A percentile compares a stretch with the other conserved stretches of the same genome.
phyloP scores from a whole-genome alignment of 2,888 invertebrate species.

The Ischnus inquisitorius region DNA sequence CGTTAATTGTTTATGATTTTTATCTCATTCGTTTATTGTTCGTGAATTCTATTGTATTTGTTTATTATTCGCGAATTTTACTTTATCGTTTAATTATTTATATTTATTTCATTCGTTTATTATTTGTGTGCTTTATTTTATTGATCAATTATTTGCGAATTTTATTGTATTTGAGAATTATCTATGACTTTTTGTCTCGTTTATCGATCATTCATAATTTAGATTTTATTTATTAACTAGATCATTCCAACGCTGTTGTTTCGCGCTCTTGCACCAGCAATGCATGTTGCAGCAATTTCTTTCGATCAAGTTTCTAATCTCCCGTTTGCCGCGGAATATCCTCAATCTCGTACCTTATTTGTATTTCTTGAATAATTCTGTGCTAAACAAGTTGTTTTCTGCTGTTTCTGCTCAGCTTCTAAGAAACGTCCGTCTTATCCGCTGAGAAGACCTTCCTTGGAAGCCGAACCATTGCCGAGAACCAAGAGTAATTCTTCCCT shows the following conservation, averaged over 20 bases:
- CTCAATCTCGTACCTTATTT: no score
- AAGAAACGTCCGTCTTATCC: conserved; percentile 82
- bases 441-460: conserved; percentile 79
- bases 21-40: neutral
- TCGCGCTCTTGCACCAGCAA: no score
- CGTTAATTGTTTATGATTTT: neutral
- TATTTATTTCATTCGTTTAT: neutral
- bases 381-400: conserved; percentile 15
- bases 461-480: conserved; percentile 79
- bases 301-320: no score
- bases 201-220: no score
- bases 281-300: no score
- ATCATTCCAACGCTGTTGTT: no score
- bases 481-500: conserved; percentile 69
- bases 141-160: neutral
- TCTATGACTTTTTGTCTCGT: no score
- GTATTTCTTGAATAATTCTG: neutral
- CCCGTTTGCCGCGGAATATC: no score
- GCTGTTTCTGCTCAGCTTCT: conserved; percentile 69
- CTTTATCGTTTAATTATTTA: no score
- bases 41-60: neutral
- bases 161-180: neutral
- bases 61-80: neutral
- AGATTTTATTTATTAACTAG: no score
- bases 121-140: neutral